A percentile compares a stretch with the other conserved stretches of the same genome.
phyloP scores from a whole-genome alignment of 2,797 vertebrate genomes.

The Nyctalus aviator region DNA sequence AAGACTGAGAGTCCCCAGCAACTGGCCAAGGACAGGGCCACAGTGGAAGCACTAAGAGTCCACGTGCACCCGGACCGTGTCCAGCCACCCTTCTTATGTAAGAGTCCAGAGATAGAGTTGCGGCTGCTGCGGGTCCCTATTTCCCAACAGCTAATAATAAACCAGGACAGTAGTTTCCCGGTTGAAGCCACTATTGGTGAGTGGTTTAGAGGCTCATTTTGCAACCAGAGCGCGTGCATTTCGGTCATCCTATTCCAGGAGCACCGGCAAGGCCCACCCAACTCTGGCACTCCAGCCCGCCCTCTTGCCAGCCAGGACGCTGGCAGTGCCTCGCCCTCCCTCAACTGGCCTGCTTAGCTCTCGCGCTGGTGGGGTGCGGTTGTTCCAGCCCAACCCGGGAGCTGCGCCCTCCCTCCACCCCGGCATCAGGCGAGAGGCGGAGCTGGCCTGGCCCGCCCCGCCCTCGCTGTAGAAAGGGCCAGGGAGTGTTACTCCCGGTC shows the following conservation, averaged over 20 bases:
- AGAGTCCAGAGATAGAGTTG: conserved; percentile 35
- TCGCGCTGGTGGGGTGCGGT: conserved; percentile 49
- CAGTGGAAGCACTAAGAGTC: background rate
- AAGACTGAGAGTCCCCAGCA: background rate
- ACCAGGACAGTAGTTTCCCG: conserved; percentile 26
- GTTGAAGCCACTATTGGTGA: background rate
- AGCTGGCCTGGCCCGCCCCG: conserved; percentile 68
- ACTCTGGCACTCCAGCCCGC: background rate
- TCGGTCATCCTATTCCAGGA: background rate
- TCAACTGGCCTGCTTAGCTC: background rate
- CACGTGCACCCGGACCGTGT: conserved; percentile 52
- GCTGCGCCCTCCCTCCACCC: conserved; percentile 60
- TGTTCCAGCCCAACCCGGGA: conserved; percentile 30
- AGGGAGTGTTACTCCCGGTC: conserved; percentile 83
- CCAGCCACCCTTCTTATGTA: conserved; percentile 30
- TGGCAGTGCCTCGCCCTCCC: background rate
- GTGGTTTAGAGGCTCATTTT: conserved; percentile 41
- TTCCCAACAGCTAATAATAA: conserved; percentile 76
- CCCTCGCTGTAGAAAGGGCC: conserved; percentile 70
- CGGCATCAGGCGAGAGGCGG: conserved; percentile 85
- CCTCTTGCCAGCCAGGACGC: background rate
- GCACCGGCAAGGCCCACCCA: background rate
- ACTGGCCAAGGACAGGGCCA: background rate
- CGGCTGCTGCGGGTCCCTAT: background rate
- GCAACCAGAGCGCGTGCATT: conserved; percentile 26